Evolutionary conservation across 2,888 invertebrate species (phyloP).

Genomic region (Drosophila greeni): DNA sequence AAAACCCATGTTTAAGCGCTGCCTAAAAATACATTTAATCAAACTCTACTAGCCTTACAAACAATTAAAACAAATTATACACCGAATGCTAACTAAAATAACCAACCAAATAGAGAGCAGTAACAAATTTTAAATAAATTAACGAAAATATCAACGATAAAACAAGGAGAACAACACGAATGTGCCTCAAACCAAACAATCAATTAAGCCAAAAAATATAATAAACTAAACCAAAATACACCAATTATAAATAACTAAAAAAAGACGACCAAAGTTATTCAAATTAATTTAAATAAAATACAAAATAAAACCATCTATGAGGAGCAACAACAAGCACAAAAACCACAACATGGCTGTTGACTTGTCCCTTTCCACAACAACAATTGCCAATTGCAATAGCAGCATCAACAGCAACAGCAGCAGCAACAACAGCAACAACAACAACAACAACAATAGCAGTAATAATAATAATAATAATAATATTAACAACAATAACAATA

Average conservation of each 20-base stretch:
- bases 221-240: neutral
- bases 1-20: slow-evolving; percentile 28
- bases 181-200: slow-evolving; percentile 57
- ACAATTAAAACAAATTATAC: slow-evolving; percentile 23
- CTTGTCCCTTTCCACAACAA: slow-evolving; percentile 62
- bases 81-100: slow-evolving; percentile 10
- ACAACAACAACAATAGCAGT: neutral
- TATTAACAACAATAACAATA: slow-evolving; percentile 35
- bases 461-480: neutral
- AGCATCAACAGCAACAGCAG: slow-evolving; percentile 41
- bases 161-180: slow-evolving; percentile 50
- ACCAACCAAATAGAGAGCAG: slow-evolving; percentile 1
- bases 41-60: slow-evolving; percentile 40
- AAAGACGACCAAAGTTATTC: slow-evolving; percentile 4
- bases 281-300: slow-evolving; percentile 7
- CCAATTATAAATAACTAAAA: neutral
- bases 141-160: slow-evolving; percentile 29
- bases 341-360: slow-evolving; percentile 69
- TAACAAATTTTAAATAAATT: slow-evolving; percentile 4
- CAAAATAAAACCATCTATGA: slow-evolving; percentile 48
- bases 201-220: slow-evolving; percentile 37
- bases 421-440: slow-evolving; percentile 23
- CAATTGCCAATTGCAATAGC: slow-evolving; percentile 60
- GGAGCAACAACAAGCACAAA: slow-evolving; percentile 43
- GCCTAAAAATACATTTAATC: slow-evolving; percentile 32